These are phyloP conservation scores for Diplogasteroides magnus DNA, from an alignment of 1,140 invertebrate species.

Conservation along the genomic window DNA sequence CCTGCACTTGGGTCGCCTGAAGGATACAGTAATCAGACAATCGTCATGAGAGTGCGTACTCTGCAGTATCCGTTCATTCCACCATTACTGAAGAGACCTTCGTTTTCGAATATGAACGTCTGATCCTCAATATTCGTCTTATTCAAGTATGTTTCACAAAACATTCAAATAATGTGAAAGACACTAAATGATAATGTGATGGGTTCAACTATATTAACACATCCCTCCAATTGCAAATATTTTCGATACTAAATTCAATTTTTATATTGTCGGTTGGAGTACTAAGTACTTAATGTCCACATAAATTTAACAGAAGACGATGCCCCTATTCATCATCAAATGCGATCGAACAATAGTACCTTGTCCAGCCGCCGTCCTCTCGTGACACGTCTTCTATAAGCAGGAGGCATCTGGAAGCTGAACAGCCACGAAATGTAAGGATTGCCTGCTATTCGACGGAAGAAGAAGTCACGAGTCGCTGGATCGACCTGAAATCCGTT, in stretches of 20 bases:
- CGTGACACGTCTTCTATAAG: neutral
- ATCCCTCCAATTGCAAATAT: too few species aligned
- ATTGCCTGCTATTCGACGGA: slow-evolving; percentile 41
- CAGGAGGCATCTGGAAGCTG: slow-evolving; percentile 34
- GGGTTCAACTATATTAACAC: too few species aligned
- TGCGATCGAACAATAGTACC: neutral
- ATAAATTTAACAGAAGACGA: too few species aligned
- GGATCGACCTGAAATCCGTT: slow-evolving; percentile 35
- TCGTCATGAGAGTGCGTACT: slow-evolving; percentile 1
- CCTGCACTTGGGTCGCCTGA: neutral
- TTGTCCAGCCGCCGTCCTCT: neutral
- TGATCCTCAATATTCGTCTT: neutral
- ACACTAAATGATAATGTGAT: too few species aligned
- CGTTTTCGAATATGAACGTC: slow-evolving; percentile 16
- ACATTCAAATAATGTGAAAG: neutral
- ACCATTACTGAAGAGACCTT: neutral
- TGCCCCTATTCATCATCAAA: too few species aligned
- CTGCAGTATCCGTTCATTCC: slow-evolving; percentile 18
- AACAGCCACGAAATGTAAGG: slow-evolving; percentile 41
- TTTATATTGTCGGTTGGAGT: too few species aligned
- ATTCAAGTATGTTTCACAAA: neutral
- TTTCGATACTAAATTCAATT: too few species aligned
- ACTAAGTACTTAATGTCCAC: too few species aligned
- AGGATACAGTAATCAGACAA: neutral
- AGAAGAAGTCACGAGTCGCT: slow-evolving; percentile 38